phyloP scores from a whole-genome alignment of 2,113 vertebrate species.

The Pelodiscus sinensis region DNA sequence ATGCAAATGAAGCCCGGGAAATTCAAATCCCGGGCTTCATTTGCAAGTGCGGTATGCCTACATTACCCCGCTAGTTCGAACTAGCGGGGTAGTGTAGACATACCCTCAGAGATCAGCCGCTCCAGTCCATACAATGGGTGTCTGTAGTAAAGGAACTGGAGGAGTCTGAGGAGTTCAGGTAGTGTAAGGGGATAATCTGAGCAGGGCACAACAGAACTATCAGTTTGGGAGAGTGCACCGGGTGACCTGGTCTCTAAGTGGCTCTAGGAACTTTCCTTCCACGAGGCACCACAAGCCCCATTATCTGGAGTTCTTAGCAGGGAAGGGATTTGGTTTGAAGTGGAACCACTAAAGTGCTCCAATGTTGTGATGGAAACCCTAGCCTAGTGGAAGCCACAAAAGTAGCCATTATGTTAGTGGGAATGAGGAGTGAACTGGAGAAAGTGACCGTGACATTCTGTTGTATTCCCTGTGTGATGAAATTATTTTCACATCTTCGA shows the following conservation, averaged over 20 bases:
- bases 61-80: too few species aligned
- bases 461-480: neutral
- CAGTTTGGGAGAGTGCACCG: neutral
- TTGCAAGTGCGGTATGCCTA: too few species aligned
- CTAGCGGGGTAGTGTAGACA: too few species aligned
- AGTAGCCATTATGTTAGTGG: neutral
- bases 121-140: neutral
- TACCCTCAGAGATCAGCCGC: neutral
- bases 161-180: neutral
- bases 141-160: neutral
- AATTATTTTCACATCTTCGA: neutral
- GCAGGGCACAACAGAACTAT: neutral
- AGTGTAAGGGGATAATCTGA: neutral
- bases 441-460: neutral
- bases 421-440: neutral
- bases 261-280: neutral
- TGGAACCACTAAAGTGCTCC: neutral
- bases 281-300: neutral
- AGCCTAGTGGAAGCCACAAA: neutral
- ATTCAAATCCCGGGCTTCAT: too few species aligned
- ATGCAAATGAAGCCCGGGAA: too few species aligned
- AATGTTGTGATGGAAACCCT: neutral
- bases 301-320: neutral
- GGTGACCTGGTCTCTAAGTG: neutral
- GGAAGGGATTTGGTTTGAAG: neutral